phyloP scores from a whole-genome alignment of 1,140 invertebrate species.

The Mya arenaria region DNA sequence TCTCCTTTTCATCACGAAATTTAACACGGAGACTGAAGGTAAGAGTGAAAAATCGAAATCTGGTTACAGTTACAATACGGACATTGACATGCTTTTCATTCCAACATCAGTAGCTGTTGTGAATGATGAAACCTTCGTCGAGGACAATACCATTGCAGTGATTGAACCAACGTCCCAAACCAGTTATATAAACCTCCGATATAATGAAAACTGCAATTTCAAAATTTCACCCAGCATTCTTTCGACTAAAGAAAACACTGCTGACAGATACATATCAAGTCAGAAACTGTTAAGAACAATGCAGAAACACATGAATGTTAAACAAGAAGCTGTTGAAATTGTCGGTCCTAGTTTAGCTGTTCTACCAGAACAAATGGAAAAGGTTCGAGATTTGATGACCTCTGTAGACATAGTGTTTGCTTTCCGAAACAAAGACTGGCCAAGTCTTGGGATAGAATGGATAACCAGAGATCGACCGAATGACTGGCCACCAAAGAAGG shows the following conservation, averaged over 20 bases:
- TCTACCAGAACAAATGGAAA: neutral
- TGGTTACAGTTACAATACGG: neutral
- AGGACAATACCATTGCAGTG: neutral
- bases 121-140: neutral
- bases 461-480: neutral
- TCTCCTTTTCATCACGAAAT: neutral
- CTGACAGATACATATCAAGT: neutral
- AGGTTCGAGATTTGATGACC: neutral
- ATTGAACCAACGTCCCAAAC: neutral
- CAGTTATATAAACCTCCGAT: neutral
- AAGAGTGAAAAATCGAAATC: neutral
- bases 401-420: slow-evolving; percentile 5
- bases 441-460: neutral
- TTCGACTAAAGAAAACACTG: neutral
- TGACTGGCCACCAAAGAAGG: neutral
- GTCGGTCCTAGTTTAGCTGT: neutral
- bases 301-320: neutral
- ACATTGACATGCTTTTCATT: slow-evolving; percentile 11
- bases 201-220: neutral
- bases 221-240: neutral
- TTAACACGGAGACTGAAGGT: neutral
- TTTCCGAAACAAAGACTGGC: neutral
- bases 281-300: neutral
- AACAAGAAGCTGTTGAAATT: neutral
- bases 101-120: neutral